phyloP scores from a whole-genome alignment of 1,140 invertebrate species.

The Gonatopus flavifemur region DNA sequence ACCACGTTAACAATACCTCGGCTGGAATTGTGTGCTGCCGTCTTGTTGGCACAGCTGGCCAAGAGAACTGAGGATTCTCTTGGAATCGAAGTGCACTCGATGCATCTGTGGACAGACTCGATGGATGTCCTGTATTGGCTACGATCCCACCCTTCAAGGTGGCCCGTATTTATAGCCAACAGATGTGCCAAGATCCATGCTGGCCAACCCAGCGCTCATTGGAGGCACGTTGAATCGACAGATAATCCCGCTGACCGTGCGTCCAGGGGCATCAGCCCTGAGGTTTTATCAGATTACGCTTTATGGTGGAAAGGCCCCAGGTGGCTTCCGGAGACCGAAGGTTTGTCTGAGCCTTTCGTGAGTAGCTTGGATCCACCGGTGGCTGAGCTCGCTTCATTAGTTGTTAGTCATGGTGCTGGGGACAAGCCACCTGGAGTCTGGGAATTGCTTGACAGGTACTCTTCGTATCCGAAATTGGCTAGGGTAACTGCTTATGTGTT shows the following conservation, averaged over 20 bases:
- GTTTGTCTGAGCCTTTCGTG: background rate
- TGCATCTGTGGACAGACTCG: too few relatives aligned
- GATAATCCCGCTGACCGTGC: constrained; percentile 1
- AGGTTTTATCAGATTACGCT: background rate
- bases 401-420: background rate
- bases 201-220: background rate
- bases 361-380: background rate
- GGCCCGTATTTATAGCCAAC: too few relatives aligned
- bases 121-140: too few relatives aligned
- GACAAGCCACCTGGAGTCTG: background rate
- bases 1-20: too few relatives aligned
- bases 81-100: too few relatives aligned
- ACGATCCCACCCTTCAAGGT: too few relatives aligned
- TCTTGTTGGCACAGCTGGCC: too few relatives aligned
- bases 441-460: background rate
- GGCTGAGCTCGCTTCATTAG: background rate
- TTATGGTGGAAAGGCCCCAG: background rate
- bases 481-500: background rate
- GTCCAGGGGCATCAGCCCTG: background rate
- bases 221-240: background rate
- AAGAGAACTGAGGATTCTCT: too few relatives aligned
- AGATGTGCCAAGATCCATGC: too few relatives aligned
- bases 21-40: too few relatives aligned
- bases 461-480: background rate
- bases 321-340: background rate